Base-by-base conservation (phyloP, 1,140 invertebrate genomes). In the Euschistus heros region DNA sequence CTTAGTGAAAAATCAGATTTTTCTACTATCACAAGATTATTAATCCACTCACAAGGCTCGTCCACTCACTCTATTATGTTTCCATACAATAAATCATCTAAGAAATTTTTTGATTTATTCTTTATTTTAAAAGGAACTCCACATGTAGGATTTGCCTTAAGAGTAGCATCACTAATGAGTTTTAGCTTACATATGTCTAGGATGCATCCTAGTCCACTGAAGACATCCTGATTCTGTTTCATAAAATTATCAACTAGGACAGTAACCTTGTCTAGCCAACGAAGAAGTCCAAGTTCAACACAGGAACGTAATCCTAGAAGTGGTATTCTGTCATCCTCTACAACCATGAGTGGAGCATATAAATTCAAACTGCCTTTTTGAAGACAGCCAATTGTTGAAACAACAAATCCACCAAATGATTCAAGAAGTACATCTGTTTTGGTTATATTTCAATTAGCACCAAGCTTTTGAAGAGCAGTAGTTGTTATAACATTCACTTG, bases 1-100 rank as follows among this genome's bases (percentile, higher is more conserved):
- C 77, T 61, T 5, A 76, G 54, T n/a, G 65, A 68, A 10, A 71
- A 72, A 66, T 75, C 70, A n/a, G n/a, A n/a, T n/a, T n/a, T n/a
- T n/a, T n/a, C n/a, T n/a, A n/a, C n/a, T n/a, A n/a, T n/a, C n/a
- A n/a, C n/a, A n/a, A n/a, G n/a, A n/a, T n/a, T n/a, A n/a, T n/a
- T n/a, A n/a, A n/a, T n/a, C n/a, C n/a, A n/a, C n/a, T n/a, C n/a
- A n/a, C n/a, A n/a, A n/a, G n/a, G n/a, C n/a, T n/a, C n/a, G n/a
- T n/a, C n/a, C n/a, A 74, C 70, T 70, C 71, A 67, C 46, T 66
- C 26, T 24, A 77, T 71, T 44, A 75, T 67, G 14, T 66, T 69
- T 20, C 61, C 37, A 17, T 55, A 42, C 22, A 47, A 66, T 63
- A 75, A 63, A 27, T 70, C 67, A 57, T 71, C 65, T 20, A 76